Conservation (phyloP, 2,113 vertebrate species). For the Macquaria ambigua region DNA sequence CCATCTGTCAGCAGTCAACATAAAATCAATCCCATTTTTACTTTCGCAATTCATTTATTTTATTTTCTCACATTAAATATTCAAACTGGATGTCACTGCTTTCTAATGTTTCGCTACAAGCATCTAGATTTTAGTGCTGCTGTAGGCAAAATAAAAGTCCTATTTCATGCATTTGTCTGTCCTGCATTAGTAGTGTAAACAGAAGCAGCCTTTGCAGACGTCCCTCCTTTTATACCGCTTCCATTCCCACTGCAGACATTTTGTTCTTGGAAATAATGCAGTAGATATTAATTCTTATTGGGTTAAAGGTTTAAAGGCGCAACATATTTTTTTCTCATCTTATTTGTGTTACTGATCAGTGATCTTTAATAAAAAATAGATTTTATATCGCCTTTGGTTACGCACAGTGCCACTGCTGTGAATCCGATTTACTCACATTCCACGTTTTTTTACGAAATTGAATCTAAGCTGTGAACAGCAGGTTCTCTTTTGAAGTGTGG, state of each 20-base stretch:
- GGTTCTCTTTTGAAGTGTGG: background rate
- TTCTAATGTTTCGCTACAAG: background rate
- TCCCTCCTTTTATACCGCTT: background rate
- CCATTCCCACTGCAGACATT: background rate
- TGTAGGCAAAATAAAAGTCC: background rate
- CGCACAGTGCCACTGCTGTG: background rate
- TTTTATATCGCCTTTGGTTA: background rate
- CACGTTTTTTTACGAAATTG: no score
- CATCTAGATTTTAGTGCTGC: background rate
- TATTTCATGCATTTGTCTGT: background rate
- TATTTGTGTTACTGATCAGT: background rate
- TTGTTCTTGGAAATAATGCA: background rate
- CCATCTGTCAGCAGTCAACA: slow-evolving; percentile 30
- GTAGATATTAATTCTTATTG: background rate
- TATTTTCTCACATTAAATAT: slow-evolving; percentile 26
- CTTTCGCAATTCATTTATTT: background rate
- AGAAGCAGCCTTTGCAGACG: background rate
- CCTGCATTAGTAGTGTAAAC: background rate
- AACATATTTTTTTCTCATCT: background rate
- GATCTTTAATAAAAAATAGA: background rate
- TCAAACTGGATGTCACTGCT: slow-evolving; percentile 21
- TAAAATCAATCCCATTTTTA: slow-evolving; percentile 17
- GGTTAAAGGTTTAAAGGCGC: background rate
- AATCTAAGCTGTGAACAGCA: background rate
- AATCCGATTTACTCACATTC: background rate